These are phyloP conservation scores for Melanotus villosus DNA, from an alignment of 2,888 invertebrate species.

Conservation along the genomic window DNA sequence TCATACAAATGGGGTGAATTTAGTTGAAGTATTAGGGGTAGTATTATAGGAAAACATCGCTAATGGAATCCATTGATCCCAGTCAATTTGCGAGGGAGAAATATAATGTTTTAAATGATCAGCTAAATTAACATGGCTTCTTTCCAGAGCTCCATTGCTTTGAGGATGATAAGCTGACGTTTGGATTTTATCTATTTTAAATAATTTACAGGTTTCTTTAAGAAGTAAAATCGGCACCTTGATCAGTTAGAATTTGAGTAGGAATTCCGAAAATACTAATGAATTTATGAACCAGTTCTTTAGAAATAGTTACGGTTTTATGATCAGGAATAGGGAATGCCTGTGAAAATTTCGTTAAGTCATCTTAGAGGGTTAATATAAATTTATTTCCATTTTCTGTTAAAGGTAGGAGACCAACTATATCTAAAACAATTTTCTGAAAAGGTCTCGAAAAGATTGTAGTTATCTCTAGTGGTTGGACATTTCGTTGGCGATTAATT, in stretches of 20 bases:
- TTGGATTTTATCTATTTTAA: no score
- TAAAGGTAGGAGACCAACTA: slow-evolving; percentile 55
- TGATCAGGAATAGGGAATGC: slow-evolving; percentile 46
- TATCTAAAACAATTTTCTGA: slow-evolving; percentile 53
- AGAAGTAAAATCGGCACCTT: background rate
- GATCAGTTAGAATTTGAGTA: background rate
- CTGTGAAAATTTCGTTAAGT: no score
- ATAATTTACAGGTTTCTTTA: background rate
- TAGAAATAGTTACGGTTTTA: slow-evolving; percentile 52
- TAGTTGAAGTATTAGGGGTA: background rate
- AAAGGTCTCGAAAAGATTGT: slow-evolving; percentile 53
- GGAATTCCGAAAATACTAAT: slow-evolving; percentile 54
- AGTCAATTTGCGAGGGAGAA: slow-evolving; percentile 54
- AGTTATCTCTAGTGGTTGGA: slow-evolving; percentile 47
- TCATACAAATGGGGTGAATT: background rate
- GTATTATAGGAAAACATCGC: slow-evolving; percentile 5
- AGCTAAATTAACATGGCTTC: slow-evolving; percentile 57
- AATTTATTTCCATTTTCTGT: slow-evolving; percentile 53
- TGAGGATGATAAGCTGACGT: slow-evolving; percentile 58
- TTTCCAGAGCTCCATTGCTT: slow-evolving; percentile 57
- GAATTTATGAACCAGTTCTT: slow-evolving; percentile 47
- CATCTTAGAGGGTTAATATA: slow-evolving; percentile 56
- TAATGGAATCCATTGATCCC: slow-evolving; percentile 54
- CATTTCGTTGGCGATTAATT: no score
- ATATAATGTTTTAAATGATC: slow-evolving; percentile 59